A percentile compares a stretch with the other conserved stretches of the same genome.
Conservation (phyloP, 2,888 invertebrate genomes). For the Schizaphis graminum region DNA sequence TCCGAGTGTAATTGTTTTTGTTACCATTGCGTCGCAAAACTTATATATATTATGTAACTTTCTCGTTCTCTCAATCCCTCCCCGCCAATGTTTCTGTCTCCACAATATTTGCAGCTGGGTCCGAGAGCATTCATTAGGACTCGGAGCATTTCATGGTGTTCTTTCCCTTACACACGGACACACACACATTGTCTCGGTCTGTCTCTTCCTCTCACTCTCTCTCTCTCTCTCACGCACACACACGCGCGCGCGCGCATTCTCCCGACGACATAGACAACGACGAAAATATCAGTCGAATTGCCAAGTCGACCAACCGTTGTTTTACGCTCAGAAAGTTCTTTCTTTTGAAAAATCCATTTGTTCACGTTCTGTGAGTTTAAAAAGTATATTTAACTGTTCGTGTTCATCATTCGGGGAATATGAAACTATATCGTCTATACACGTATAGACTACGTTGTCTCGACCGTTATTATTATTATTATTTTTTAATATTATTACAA, state of each 20-base stretch:
- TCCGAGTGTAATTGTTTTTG: slow-evolving; percentile 22
- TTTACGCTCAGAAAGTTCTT: neutral
- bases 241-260: neutral
- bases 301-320: slow-evolving; percentile 14
- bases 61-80: neutral
- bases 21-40: neutral
- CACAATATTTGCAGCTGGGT: neutral
- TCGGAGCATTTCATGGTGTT: neutral
- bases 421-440: neutral
- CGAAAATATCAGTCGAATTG: slow-evolving; percentile 8
- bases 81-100: neutral
- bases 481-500: neutral
- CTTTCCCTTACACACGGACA: neutral
- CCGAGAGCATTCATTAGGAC: slow-evolving; percentile 8
- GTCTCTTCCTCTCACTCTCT: no score
- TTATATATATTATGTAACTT: neutral
- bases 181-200: neutral
- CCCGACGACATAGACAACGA: neutral
- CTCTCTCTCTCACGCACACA: neutral
- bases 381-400: neutral
- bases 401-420: neutral
- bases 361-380: neutral
- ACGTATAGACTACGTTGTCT: neutral
- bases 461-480: neutral
- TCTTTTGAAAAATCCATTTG: slow-evolving; percentile 7